Base-by-base conservation (phyloP, 2,888 invertebrate genomes). In the Callimorpha dominula region DNA sequence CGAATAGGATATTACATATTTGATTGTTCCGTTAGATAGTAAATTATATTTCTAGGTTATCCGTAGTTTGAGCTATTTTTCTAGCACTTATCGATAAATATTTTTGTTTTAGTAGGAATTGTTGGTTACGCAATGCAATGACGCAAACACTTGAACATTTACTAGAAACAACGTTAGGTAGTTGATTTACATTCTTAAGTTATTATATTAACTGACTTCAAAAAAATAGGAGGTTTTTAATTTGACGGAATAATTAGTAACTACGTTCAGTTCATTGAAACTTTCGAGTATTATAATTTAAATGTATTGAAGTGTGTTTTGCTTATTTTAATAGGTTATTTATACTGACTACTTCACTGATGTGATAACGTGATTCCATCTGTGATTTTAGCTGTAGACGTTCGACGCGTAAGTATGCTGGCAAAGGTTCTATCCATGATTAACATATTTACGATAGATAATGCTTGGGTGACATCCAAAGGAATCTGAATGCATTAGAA, bases 121-220 rank as follows among this genome's bases (percentile, higher is more conserved):
- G 64, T 63, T 81, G n/a, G 72, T 73, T 73, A 76, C 77, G 80
- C 73, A 79, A 79, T 77, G 68, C 70, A 78, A 81, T 83, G 83
- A 81, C 81, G 85, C 75, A 76, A 72, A 76, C 71, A 78, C 71
- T 77, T 75, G 57, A 78, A 65, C 66, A 70, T 76, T 80, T 77
- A 76, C 78, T 69, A 77, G 60, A 78, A 82, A 77, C 76, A 66
- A 67, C n/a, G 12, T 4, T 54, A n/a, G 12, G n/a, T 54, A 5
- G 46, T 65, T 49, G 6, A 15, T 50, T 50, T 4, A 9, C 6
- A 46, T 46, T 46, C 43, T 46, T 46, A 8, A 46, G 52, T 69
- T 77, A 43, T 76, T 72, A 72, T 78, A 43, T 60, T 60, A 31
- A 60, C 14, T 14, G 31, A n/a, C 14, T 12, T 60, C 20, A 31